These are phyloP conservation scores for Umimayanthus kanabou DNA, from an alignment of 92 coral and sea anemone genomes.

Conservation along the genomic window DNA sequence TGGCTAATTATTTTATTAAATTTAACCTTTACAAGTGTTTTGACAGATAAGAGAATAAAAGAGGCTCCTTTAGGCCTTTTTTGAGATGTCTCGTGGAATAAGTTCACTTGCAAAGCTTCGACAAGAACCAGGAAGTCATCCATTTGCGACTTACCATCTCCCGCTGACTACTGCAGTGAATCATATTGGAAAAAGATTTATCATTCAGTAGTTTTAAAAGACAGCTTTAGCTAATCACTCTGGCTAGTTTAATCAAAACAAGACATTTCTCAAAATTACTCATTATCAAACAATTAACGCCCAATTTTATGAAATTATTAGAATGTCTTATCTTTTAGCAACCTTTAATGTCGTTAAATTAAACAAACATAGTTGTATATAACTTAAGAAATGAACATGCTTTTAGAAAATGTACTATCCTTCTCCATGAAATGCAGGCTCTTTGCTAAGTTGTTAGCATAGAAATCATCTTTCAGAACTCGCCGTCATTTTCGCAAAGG, in stretches of 20 bases:
- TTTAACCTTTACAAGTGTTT: slow-evolving; percentile 28
- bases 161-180: slow-evolving; percentile 41
- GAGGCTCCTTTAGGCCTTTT: slow-evolving; percentile 18
- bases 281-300: slow-evolving; percentile 57
- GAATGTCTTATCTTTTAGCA: slow-evolving; percentile 17
- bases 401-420: neutral
- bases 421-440: neutral
- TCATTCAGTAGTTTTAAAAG: slow-evolving; percentile 43
- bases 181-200: slow-evolving; percentile 31
- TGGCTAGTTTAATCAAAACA: slow-evolving; percentile 42
- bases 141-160: slow-evolving; percentile 10
- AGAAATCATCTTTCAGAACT: slow-evolving; percentile 16
- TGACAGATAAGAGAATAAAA: slow-evolving; percentile 40
- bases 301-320: slow-evolving; percentile 44
- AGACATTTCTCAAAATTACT: slow-evolving; percentile 46
- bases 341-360: neutral
- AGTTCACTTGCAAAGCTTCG: neutral
- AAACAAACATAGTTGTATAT: neutral
- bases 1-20: slow-evolving; percentile 40
- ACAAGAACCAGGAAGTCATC: neutral
- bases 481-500: slow-evolving; percentile 28
- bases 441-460: neutral
- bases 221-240: slow-evolving; percentile 39
- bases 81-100: neutral
- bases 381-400: neutral